phyloP scores from a whole-genome alignment of 2,888 invertebrate genomes.

The Aphidoletes aphidimyza region DNA sequence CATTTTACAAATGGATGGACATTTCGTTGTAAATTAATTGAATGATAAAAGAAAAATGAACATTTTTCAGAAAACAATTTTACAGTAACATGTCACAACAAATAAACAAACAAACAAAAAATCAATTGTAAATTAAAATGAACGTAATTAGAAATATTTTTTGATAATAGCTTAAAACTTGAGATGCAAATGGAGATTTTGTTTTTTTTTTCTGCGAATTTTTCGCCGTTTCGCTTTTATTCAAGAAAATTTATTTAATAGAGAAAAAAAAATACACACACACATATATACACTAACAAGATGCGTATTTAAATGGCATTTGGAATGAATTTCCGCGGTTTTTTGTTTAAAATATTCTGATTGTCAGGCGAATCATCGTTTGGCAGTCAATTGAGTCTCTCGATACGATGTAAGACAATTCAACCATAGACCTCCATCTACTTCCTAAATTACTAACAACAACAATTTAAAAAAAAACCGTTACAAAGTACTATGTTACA shows the following conservation, averaged over 20 bases:
- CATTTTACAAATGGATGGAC: neutral
- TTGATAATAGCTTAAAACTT: slow-evolving; percentile 13
- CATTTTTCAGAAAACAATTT: neutral
- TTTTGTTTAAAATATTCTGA: neutral
- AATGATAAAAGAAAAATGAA: neutral
- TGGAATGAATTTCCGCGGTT: neutral
- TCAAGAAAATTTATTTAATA: neutral
- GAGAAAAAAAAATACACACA: neutral
- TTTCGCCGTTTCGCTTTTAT: slow-evolving; percentile 24
- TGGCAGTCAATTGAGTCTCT: no score
- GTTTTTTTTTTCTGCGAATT: no score
- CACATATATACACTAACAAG: neutral
- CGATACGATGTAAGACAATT: no score
- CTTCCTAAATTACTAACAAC: neutral
- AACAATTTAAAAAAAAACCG: neutral
- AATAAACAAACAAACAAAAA: neutral
- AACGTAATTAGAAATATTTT: slow-evolving; percentile 26
- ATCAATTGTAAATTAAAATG: neutral
- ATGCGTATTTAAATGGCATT: neutral
- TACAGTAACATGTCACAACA: neutral
- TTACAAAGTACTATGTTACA: neutral
- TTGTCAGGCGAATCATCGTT: no score
- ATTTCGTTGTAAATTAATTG: neutral
- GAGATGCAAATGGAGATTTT: slow-evolving; percentile 2
- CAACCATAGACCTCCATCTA: no score